A percentile compares a stretch with the other conserved stretches of the same genome.
phyloP scores from a whole-genome alignment of 2,797 vertebrate species.

The Prunella strophiata region DNA sequence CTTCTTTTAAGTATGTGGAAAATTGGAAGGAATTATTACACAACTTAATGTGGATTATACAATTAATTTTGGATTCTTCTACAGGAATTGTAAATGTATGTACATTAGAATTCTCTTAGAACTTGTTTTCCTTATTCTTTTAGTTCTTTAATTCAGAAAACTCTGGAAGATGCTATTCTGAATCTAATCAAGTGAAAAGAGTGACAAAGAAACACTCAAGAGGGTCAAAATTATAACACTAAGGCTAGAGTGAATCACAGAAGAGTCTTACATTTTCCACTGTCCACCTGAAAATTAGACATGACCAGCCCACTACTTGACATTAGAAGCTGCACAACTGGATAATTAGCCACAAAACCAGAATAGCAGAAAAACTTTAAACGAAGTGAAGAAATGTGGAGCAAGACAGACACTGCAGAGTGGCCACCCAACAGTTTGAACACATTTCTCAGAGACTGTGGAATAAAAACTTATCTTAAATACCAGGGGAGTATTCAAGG shows the following conservation, averaged over 20 bases:
- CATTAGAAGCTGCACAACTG: neutral
- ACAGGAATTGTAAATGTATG: neutral
- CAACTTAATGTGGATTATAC: neutral
- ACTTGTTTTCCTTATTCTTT: neutral
- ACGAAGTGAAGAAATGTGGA: neutral
- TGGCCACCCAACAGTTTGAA: neutral
- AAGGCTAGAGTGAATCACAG: neutral
- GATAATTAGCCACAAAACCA: neutral
- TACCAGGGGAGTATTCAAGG: neutral
- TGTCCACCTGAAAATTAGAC: neutral
- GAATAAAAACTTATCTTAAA: neutral
- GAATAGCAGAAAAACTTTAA: neutral
- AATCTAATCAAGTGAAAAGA: neutral
- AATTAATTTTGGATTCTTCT: neutral
- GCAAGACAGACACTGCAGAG: neutral
- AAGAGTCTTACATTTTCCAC: neutral
- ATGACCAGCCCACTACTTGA: neutral
- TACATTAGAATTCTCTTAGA: neutral
- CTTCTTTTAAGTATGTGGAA: neutral
- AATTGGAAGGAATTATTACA: neutral
- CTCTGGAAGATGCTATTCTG: neutral
- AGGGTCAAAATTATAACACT: neutral
- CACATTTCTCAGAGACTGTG: rapidly evolving
- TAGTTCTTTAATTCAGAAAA: neutral
- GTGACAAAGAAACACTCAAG: neutral